Base-by-base conservation (phyloP, 2,113 vertebrate genomes). In the Microcebus murinus region DNA sequence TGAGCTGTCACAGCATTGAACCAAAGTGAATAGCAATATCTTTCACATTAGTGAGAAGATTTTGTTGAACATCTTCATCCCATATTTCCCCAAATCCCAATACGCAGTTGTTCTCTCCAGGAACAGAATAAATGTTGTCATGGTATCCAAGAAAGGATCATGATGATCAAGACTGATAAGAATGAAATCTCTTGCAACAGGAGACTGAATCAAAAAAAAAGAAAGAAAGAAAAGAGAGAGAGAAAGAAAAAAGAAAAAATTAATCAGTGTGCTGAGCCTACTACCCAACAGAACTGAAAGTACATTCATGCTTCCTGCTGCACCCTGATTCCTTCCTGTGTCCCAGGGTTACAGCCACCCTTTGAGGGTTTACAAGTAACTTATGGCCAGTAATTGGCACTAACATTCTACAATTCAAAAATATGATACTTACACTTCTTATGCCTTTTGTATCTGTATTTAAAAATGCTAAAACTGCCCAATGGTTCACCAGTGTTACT, bases 351-450 rank as follows among this genome's bases (percentile, higher is more conserved):
- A 65, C 50, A 42, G 50, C 50, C 31, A 57, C 55, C 5, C 21
- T 10, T 21, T 39, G 15, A 85, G 21, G 57, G 39, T 71, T 90
- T 90, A 42, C 6, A 76, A 79, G 36, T 84, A 80, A 15, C 2
- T 52, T 45, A 57, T 12, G 73, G 8, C 18, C 27, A 67, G 29
- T 68, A 80, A 67, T 71, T 83, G 29, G 89, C 39, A 48, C 34
- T 86, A 89, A 52, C 11, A 59, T 61, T 79, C 59, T 94, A 57
- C 68, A 96, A 61, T 20, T 90, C 68, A 50, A 96, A 94, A 79
- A 36, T 67, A 80, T 48, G 52, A 31, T 79, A 31, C 34, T 86
- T 89, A 21, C 14, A 42, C 65, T 93, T 42, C 13, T 27, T 67
- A 80, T 6, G 36, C 3, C 25, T 84, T 95, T 57, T 61, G n/a